Evolutionary conservation across 2,888 invertebrate species (phyloP).

Genomic region (Apodemia mormo): DNA sequence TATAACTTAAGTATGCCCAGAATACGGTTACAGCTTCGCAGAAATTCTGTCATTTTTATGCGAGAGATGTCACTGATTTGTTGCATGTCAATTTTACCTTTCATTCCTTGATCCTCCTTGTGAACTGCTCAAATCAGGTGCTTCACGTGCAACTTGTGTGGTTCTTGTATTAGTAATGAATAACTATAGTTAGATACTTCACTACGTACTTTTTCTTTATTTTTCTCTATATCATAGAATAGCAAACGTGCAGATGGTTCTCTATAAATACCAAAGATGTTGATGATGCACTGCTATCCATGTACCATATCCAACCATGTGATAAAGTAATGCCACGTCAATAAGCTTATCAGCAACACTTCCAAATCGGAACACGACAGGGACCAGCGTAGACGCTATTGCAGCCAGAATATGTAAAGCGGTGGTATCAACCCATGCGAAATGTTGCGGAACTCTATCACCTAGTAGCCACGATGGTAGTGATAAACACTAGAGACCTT

Average conservation of each 20-base stretch:
- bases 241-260: too few species aligned
- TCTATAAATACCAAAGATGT: too few species aligned
- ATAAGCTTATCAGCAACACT: neutral
- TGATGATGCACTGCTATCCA: too few species aligned
- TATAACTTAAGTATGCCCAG: constrained; percentile 45
- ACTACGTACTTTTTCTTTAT: too few species aligned
- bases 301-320: too few species aligned
- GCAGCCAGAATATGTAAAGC: neutral
- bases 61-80: constrained; percentile 49
- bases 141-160: neutral
- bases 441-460: neutral
- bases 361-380: neutral
- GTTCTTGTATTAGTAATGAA: neutral
- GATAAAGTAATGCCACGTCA: too few species aligned
- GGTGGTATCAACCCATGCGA: neutral
- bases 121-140: neutral
- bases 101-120: constrained; percentile 4
- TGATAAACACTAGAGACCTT: too few species aligned
- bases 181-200: neutral
- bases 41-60: constrained; percentile 53
- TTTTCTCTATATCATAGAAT: too few species aligned
- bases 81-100: constrained; percentile 42
- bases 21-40: constrained; percentile 48
- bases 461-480: too few species aligned
- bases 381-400: too few species aligned